A percentile compares a stretch with the other conserved stretches of the same genome.
phyloP scores from a whole-genome alignment of 2,888 invertebrate genomes.

The Patella pellucida region DNA sequence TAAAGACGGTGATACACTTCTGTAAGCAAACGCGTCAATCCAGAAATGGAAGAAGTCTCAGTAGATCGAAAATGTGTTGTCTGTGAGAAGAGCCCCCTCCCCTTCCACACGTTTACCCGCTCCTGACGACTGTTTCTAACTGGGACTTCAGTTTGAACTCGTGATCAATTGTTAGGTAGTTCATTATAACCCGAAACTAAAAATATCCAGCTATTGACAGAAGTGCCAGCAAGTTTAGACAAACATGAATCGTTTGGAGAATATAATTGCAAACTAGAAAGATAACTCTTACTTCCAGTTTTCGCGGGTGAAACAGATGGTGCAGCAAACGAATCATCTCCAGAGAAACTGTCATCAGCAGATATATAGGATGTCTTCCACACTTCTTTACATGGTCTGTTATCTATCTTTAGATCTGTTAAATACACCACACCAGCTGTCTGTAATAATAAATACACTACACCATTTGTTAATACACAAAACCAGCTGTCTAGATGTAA shows the following conservation, averaged over 20 bases:
- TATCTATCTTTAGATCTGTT: conserved; percentile 74
- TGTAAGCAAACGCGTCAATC: too few species aligned
- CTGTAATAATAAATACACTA: conserved; percentile 28
- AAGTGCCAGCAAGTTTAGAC: too few species aligned
- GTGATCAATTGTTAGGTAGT: too few species aligned
- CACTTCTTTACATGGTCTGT: conserved; percentile 70
- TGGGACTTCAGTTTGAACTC: too few species aligned
- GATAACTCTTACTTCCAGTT: not conserved
- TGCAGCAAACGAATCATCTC: not conserved
- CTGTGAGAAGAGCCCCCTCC: conserved; percentile 13
- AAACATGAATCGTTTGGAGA: too few species aligned
- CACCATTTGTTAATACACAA: too few species aligned
- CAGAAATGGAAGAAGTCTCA: conserved; percentile 16
- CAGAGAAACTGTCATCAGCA: not conserved
- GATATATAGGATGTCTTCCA: not conserved
- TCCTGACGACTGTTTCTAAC: not conserved
- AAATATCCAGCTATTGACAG: too few species aligned
- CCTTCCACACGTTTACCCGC: not conserved
- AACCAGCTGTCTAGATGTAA: too few species aligned
- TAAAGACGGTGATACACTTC: not conserved
- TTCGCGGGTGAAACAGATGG: not conserved
- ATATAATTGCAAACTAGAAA: too few species aligned
- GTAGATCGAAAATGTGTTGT: conserved; percentile 53
- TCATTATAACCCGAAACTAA: too few species aligned
- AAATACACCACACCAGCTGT: conserved; percentile 73